Conservation (phyloP, 2,797 vertebrate species). For the Poeciliopsis infans region DNA sequence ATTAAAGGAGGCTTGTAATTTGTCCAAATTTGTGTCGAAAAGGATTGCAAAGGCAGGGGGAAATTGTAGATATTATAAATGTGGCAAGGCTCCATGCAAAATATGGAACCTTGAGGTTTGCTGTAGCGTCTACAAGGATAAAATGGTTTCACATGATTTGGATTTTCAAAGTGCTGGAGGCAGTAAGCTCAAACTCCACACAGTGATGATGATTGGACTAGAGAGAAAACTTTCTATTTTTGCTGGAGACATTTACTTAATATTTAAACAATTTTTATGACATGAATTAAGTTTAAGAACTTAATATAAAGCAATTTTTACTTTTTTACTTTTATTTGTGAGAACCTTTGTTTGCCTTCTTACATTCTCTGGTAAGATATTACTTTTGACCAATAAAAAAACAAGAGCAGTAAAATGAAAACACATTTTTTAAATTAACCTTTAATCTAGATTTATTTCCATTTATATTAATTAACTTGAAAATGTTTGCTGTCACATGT, state of each 20-base stretch:
- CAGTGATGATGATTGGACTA: slow-evolving; percentile 42
- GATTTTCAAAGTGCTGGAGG: slow-evolving; percentile 48
- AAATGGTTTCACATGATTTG: slow-evolving; percentile 56
- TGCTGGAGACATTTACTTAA: slow-evolving; percentile 7
- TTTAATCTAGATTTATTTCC: slow-evolving; percentile 31
- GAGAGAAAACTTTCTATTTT: slow-evolving; percentile 20
- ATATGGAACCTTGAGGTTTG: slow-evolving; percentile 64
- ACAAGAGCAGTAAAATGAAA: background rate
- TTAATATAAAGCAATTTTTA: slow-evolving; percentile 1
- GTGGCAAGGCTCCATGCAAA: slow-evolving; percentile 67
- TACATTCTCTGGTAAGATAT: background rate
- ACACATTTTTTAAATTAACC: background rate
- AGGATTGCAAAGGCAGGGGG: slow-evolving; percentile 20
- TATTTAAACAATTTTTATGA: background rate
- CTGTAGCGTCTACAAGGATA: slow-evolving; percentile 54
- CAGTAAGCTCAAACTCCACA: slow-evolving; percentile 47
- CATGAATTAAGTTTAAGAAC: slow-evolving; percentile 5
- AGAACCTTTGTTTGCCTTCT: background rate
- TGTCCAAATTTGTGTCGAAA: slow-evolving; percentile 58
- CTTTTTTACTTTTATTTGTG: slow-evolving; percentile 4
- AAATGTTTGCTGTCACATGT: background rate
- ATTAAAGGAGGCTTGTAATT: slow-evolving; percentile 73
- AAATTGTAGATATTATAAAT: slow-evolving; percentile 67
- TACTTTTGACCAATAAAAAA: background rate
- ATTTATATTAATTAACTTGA: background rate